These are phyloP conservation scores for Buceros bicornis DNA, from an alignment of 2,797 vertebrate genomes.

Conservation along the genomic window DNA sequence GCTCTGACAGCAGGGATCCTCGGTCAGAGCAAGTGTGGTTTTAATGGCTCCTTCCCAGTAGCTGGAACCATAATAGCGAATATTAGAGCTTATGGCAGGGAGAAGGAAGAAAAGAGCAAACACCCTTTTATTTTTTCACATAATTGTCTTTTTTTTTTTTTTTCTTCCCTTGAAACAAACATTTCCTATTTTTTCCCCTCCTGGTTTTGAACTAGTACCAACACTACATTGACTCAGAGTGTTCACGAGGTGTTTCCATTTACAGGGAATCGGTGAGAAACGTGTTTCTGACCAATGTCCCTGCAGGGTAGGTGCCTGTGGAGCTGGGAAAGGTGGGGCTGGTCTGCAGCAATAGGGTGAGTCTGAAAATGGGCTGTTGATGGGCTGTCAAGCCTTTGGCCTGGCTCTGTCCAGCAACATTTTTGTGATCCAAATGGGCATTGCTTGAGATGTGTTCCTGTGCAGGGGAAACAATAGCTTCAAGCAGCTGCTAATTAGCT, in stretches of 20 bases:
- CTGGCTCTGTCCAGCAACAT: not conserved
- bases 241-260: not conserved
- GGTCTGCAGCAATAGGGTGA: not conserved
- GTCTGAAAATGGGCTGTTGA: not conserved
- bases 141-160: not conserved
- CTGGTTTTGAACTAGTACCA: not conserved
- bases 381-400: not conserved
- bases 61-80: not conserved
- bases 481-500: conserved; percentile 46
- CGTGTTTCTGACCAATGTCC: not conserved
- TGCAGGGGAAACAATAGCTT: conserved; percentile 17
- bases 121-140: not conserved
- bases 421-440: not conserved
- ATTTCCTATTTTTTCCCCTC: not conserved
- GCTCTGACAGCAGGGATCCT: not conserved
- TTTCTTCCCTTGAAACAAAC: not conserved
- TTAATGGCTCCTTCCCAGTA: not conserved
- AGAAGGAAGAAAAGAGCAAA: not conserved
- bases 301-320: not conserved
- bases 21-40: not conserved
- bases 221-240: not conserved
- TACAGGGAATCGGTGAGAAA: not conserved
- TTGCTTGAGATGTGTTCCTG: not conserved
- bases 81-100: not conserved
- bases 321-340: not conserved